Conservation (phyloP, 2,888 invertebrate genomes). For the Chironomus tentans region DNA sequence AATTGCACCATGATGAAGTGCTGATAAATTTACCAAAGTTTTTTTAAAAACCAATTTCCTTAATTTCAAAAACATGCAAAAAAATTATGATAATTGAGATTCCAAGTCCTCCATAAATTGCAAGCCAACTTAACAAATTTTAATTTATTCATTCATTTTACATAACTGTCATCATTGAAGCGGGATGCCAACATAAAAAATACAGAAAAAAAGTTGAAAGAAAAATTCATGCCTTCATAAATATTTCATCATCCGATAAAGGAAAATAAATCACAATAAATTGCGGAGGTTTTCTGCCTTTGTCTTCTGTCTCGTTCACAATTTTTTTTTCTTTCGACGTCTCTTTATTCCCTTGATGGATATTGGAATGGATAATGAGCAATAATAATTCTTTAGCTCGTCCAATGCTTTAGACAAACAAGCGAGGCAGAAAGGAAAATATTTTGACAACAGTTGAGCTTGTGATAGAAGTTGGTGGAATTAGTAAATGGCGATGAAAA, state of each 20-base stretch:
- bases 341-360: not conserved
- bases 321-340: too few relatives aligned
- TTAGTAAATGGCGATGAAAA: not conserved
- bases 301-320: too few relatives aligned
- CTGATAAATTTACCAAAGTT: too few relatives aligned
- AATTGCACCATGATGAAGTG: too few relatives aligned
- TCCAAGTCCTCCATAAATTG: not conserved
- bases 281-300: not conserved
- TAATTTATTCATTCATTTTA: conserved; percentile 1
- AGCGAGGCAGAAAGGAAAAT: not conserved
- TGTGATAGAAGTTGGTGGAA: not conserved
- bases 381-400: conserved; percentile 2
- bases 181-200: too few relatives aligned
- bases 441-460: not conserved
- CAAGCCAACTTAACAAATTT: not conserved
- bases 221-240: not conserved
- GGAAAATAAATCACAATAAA: conserved; percentile 3
- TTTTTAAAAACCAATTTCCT: too few relatives aligned
- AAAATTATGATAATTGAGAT: not conserved
- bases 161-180: not conserved
- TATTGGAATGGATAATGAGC: conserved; percentile 8
- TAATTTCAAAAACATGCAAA: too few relatives aligned
- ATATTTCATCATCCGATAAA: not conserved
- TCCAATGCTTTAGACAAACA: not conserved
- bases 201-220: not conserved